Evolutionary conservation across 1,140 invertebrate genomes (phyloP).

Genomic region (Metopolophium dirhodum): DNA sequence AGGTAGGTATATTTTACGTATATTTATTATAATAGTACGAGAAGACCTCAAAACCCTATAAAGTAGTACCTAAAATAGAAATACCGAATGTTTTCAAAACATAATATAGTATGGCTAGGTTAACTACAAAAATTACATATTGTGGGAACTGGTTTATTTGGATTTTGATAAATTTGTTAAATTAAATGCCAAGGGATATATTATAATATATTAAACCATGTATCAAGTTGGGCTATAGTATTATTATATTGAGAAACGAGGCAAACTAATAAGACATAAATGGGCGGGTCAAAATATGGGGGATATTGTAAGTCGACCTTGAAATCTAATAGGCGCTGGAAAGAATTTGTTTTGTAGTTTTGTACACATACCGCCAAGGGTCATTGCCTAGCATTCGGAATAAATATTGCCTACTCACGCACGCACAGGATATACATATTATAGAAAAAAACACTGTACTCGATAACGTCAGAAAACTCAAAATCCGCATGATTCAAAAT

Average conservation of each 20-base stretch:
- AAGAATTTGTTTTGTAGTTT: constrained; percentile 35
- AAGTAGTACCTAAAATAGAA: background rate
- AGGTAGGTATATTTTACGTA: background rate
- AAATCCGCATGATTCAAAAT: background rate
- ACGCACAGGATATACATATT: background rate
- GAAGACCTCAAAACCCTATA: background rate
- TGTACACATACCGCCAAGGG: background rate
- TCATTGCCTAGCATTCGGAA: constrained; percentile 28
- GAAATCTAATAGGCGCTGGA: background rate
- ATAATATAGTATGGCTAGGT: background rate
- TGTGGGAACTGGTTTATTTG: background rate
- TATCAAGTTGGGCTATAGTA: background rate
- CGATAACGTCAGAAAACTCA: background rate
- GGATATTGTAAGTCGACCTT: constrained; percentile 28
- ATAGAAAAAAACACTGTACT: background rate
- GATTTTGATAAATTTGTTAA: background rate
- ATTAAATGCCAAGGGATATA: constrained; percentile 6
- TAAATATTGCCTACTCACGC: constrained; percentile 9
- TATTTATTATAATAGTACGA: background rate
- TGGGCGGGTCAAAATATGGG: constrained; percentile 17
- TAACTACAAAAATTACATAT: background rate
- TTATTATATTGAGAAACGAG: background rate
- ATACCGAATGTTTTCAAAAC: background rate
- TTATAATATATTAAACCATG: background rate
- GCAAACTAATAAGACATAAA: constrained; percentile 7